A percentile compares a stretch with the other conserved stretches of the same genome.
phyloP scores from a whole-genome alignment of 1,140 invertebrate species.

The Drosophila erecta region DNA sequence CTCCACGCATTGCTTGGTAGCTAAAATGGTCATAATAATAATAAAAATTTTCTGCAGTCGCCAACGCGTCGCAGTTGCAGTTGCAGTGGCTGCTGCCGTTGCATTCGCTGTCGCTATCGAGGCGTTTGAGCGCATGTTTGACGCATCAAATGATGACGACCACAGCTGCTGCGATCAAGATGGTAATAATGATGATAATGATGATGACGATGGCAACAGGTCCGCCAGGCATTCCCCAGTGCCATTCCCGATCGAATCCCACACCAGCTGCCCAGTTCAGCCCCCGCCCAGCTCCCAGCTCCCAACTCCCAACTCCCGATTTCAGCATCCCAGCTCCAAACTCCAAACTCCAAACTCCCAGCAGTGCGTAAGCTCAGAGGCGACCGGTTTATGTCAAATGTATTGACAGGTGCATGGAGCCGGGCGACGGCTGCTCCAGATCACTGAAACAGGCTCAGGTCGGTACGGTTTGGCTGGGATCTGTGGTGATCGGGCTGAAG shows the following conservation, averaged over 20 bases:
- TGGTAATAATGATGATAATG: conserved; percentile 6
- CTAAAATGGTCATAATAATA: conserved; percentile 81
- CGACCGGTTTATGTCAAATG: conserved; percentile 79
- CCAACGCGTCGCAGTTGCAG: conserved; percentile 44
- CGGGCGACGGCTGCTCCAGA: conserved; percentile 65
- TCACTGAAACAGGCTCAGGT: conserved; percentile 45
- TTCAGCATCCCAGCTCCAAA: conserved; percentile 11
- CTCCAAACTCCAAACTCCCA: conserved; percentile 50
- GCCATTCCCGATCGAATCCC: conserved; percentile 17
- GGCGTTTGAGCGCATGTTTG: conserved; percentile 81
- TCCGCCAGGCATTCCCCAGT: conserved; percentile 47
- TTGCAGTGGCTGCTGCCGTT: conserved; percentile 12
- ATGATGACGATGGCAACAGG: conserved; percentile 60
- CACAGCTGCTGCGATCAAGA: conserved; percentile 13
- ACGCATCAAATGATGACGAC: conserved; percentile 68
- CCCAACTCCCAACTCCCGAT: background rate
- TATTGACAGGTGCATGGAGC: conserved; percentile 74
- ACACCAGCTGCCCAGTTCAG: conserved; percentile 38
- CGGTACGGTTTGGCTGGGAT: conserved; percentile 6
- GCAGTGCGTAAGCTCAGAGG: conserved; percentile 71
- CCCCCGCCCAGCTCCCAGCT: conserved; percentile 11
- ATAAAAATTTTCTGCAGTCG: conserved; percentile 74
- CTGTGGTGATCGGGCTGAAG: conserved; percentile 16
- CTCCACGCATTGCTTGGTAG: conserved; percentile 75
- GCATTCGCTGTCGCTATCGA: conserved; percentile 45